Conservation (phyloP, 2,888 invertebrate species). For the Chaitophorus viminalis region DNA sequence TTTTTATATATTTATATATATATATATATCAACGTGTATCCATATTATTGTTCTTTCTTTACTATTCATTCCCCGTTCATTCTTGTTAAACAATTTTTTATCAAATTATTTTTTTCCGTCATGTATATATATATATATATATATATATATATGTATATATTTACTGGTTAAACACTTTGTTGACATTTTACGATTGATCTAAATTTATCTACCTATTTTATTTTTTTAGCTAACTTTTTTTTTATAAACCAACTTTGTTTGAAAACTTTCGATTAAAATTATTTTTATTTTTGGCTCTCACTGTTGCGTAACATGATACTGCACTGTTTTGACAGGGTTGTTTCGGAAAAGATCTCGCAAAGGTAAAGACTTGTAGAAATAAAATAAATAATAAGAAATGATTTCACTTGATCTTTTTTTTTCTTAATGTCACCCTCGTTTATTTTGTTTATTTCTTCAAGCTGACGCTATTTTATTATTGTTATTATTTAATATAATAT, state of each 20-base stretch:
- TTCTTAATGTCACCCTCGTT: constrained; percentile 62
- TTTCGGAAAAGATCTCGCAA: constrained; percentile 97
- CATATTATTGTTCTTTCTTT: background rate
- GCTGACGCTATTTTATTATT: constrained; percentile 51
- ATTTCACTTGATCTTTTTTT: constrained; percentile 63
- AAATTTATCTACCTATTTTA: constrained; percentile 18
- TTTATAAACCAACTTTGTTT: constrained; percentile 46
- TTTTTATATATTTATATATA: background rate
- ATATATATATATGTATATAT: too few species aligned
- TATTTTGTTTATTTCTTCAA: constrained; percentile 62
- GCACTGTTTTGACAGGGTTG: constrained; percentile 75
- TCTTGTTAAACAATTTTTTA: background rate
- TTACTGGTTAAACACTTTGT: background rate
- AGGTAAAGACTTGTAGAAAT: constrained; percentile 75
- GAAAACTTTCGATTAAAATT: constrained; percentile 57
- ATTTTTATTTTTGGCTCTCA: constrained; percentile 64
- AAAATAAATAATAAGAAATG: constrained; percentile 63
- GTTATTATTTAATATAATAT: background rate
- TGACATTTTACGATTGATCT: background rate
- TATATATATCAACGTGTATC: background rate
- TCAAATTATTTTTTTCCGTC: background rate
- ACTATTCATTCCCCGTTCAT: background rate
- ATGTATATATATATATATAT: too few species aligned
- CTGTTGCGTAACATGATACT: constrained; percentile 61
- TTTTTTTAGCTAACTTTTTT: constrained; percentile 36